phyloP scores from a whole-genome alignment of 2,888 invertebrate genomes.

The Cybosia mesomella region DNA sequence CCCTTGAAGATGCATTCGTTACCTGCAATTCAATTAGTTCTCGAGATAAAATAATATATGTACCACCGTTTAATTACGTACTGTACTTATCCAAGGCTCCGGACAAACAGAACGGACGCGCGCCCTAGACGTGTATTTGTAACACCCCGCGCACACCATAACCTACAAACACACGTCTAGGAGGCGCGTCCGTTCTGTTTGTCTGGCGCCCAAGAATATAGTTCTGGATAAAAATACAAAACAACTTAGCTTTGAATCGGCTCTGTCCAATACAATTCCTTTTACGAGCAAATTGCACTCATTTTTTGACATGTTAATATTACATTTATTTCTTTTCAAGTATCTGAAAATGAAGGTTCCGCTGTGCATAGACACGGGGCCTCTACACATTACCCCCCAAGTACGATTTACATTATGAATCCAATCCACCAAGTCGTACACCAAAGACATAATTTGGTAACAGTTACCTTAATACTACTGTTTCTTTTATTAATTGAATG shows the following conservation, averaged over 20 bases:
- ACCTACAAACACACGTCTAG: no score
- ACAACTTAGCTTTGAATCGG: background rate
- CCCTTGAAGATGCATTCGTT: constrained; percentile 55
- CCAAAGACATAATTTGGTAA: background rate
- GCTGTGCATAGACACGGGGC: background rate
- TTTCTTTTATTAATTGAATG: background rate
- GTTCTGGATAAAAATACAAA: background rate
- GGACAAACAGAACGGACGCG: no score
- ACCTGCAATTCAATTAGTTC: constrained; percentile 61
- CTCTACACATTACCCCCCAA: background rate
- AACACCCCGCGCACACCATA: no score
- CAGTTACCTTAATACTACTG: background rate
- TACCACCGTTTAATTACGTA: constrained; percentile 41
- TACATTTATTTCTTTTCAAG: background rate
- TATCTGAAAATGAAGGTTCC: no score
- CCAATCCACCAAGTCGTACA: background rate
- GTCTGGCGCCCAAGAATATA: no score
- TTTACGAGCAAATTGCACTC: background rate
- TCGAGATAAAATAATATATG: constrained; percentile 47
- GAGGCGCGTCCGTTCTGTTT: no score
- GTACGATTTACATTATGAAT: background rate
- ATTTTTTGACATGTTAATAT: background rate
- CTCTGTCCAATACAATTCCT: background rate
- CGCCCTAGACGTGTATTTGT: no score
- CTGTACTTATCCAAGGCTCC: background rate